Conservation (phyloP, 2,888 invertebrate genomes). For the Monochamus alternatus region DNA sequence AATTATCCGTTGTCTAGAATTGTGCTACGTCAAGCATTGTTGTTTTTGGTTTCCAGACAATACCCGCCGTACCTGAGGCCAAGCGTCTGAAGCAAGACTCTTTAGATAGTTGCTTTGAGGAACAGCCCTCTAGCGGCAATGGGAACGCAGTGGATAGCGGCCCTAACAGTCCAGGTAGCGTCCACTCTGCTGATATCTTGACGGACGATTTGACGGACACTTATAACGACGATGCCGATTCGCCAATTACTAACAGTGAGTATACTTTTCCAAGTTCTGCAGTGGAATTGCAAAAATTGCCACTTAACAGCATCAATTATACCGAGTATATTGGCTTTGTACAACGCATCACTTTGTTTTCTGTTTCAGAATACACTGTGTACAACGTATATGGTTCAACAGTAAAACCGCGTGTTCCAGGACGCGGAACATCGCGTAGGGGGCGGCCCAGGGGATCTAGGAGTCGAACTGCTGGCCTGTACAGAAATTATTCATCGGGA, state of each 20-base stretch:
- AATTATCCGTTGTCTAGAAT: conserved; percentile 9
- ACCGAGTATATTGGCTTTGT: too few species aligned
- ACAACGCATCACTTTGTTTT: conserved; percentile 32
- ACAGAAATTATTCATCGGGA: conserved; percentile 56
- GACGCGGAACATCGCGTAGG: conserved; percentile 77
- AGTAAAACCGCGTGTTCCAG: conserved; percentile 70
- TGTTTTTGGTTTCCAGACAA: conserved; percentile 64
- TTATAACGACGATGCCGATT: conserved; percentile 66
- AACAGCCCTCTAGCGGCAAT: conserved; percentile 52
- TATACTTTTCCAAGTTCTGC: conserved; percentile 40
- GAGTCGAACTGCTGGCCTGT: conserved; percentile 72
- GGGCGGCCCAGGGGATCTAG: conserved; percentile 80
- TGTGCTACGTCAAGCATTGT: conserved; percentile 15
- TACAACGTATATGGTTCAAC: conserved; percentile 67
- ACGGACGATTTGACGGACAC: conserved; percentile 63
- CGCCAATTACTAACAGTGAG: conserved; percentile 66
- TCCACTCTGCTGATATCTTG: conserved; percentile 63
- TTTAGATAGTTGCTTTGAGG: conserved; percentile 56
- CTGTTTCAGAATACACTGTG: conserved; percentile 64
- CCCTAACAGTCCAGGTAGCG: conserved; percentile 72
- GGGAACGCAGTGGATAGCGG: conserved; percentile 65
- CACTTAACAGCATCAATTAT: not conserved
- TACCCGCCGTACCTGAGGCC: conserved; percentile 65
- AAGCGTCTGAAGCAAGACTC: conserved; percentile 58
- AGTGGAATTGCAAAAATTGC: conserved; percentile 27